Evolutionary conservation across 1,140 invertebrate species (phyloP), one percentile per base, ranked within the genome.

Genomic region (Rhizoglyphus robini): DNA sequence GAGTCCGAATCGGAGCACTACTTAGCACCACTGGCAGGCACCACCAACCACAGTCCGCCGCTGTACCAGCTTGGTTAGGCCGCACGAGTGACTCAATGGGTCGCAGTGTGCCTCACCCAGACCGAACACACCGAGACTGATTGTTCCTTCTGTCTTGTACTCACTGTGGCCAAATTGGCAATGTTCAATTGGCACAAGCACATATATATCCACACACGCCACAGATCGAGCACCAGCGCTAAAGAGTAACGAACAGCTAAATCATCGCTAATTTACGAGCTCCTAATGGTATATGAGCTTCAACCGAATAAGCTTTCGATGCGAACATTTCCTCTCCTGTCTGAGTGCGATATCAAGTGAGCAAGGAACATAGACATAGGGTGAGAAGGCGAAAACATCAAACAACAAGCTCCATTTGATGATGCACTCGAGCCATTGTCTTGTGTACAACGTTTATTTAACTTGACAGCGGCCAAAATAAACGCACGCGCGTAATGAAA

Each of bases 381-480:
- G 36, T 41, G 36, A 41, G 36, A 41, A 41, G 31, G 51, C 51
- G 51, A 54, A 32, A 54, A 54, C 51, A 54, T 54, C 51, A 54
- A 5, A 54, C 51, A 54, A 54, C 51, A 54, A 54, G 51, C 51
- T 54, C 51, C 8, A 25, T 8, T 54, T 5, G 15, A 15, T 23
- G 15, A 11, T 54, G 23, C 23, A 8, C 23, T 54, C 51, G 31
- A n/a, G n/a, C 8, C 51, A 54, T 32, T 54, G 23, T 23, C 23
- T 54, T 25, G 8, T 25, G 8, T 20, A 11, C 23, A 25, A n/a
- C n/a, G 51, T 54, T 54, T 54, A 54, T 54, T 54, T 54, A 54
- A 54, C 51, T 54, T 54, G 51, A 54, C 51, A 54, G 51, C 41
- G 51, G 51, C 51, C 51, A 54, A 54, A 54, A 54, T 54, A 54